Conservation (phyloP, 2,888 invertebrate species). For the Chamaedrilus cognettii region DNA sequence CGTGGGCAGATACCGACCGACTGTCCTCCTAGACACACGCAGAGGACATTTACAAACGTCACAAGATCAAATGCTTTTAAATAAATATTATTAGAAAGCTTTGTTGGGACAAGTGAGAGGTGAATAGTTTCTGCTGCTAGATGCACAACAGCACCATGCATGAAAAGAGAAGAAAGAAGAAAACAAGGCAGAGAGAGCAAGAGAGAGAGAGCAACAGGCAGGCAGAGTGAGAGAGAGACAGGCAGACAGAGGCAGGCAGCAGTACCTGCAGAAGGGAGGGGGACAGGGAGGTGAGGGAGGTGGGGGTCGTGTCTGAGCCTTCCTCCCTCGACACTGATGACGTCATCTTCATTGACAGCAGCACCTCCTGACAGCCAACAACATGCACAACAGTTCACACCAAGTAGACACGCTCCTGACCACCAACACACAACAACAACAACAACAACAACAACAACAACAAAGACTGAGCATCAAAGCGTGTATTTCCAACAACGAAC, state of each 20-base stretch:
- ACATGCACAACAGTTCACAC: not conserved
- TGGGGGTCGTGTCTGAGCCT: not conserved
- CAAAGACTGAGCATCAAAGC: no score
- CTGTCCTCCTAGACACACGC: slow-evolving; percentile 6
- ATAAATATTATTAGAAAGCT: no score
- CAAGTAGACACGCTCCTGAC: not conserved
- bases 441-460: no score
- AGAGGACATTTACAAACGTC: no score
- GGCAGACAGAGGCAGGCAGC: not conserved
- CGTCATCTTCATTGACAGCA: slow-evolving; percentile 5
- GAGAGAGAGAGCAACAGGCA: not conserved
- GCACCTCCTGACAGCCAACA: not conserved
- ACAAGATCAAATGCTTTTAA: no score
- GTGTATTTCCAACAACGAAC: no score
- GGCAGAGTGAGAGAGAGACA: not conserved
- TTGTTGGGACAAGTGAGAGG: no score
- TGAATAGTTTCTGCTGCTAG: no score
- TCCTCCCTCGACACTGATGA: not conserved
- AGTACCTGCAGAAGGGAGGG: not conserved
- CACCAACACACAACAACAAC: no score
- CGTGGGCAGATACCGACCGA: not conserved
- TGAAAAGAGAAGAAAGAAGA: no score
- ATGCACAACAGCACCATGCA: no score
- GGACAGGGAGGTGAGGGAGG: not conserved
- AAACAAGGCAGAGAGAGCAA: not conserved